A percentile compares a stretch with the other conserved stretches of the same genome.
phyloP scores from a whole-genome alignment of 2,113 vertebrate species.

The Hucho hucho region DNA sequence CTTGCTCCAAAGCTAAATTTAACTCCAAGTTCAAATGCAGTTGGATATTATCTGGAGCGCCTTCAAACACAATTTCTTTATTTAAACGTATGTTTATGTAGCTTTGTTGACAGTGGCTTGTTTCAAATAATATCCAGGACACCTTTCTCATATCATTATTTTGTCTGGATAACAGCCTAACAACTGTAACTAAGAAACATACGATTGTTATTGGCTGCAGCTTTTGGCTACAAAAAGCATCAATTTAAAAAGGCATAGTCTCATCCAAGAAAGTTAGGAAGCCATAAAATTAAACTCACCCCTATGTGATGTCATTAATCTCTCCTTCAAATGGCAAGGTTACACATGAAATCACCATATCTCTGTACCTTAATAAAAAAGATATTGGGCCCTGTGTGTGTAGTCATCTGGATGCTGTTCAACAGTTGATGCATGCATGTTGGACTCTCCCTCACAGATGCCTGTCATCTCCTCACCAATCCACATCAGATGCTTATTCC shows the following conservation, averaged over 20 bases:
- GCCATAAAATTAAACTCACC: slow-evolving; percentile 45
- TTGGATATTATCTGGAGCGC: not conserved
- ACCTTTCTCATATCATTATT: slow-evolving; percentile 1
- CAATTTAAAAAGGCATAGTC: slow-evolving; percentile 24
- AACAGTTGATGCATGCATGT: slow-evolving; percentile 47
- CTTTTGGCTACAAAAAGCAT: slow-evolving; percentile 11
- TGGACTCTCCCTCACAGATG: slow-evolving; percentile 52
- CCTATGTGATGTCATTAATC: slow-evolving; percentile 51
- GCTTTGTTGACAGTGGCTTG: not conserved
- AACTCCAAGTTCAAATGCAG: not conserved
- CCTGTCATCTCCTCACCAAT: slow-evolving; percentile 62
- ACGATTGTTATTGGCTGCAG: slow-evolving; percentile 15
- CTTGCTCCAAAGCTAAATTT: not conserved
- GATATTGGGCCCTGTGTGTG: slow-evolving; percentile 16
- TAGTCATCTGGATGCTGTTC: slow-evolving; percentile 8
- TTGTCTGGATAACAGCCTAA: slow-evolving; percentile 26
- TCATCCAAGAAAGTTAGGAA: slow-evolving; percentile 43
- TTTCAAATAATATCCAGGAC: slow-evolving; percentile 25
- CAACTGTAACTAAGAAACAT: slow-evolving; percentile 20
- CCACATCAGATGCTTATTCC: slow-evolving; percentile 67
- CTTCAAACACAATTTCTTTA: not conserved
- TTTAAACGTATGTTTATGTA: not conserved
- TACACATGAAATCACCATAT: slow-evolving; percentile 47
- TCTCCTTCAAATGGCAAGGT: slow-evolving; percentile 36
- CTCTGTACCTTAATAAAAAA: slow-evolving; percentile 44